phyloP scores from a whole-genome alignment of 2,113 vertebrate species.

The Brachypteracias leptosomus region DNA sequence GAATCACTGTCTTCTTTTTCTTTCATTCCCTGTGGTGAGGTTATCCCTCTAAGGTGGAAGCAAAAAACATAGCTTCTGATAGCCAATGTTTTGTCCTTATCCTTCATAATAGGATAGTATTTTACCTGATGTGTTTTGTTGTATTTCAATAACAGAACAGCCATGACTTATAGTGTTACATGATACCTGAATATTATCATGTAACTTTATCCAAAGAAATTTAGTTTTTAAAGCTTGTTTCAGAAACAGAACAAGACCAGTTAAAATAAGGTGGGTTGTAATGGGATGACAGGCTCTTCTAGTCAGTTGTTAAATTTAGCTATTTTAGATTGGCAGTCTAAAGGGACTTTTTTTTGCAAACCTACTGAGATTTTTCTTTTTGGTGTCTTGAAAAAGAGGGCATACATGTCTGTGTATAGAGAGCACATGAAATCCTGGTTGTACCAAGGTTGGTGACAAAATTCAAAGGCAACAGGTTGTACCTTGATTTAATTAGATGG shows the following conservation, averaged over 20 bases:
- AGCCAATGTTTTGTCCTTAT: not conserved
- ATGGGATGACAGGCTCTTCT: not conserved
- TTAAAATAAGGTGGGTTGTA: not conserved
- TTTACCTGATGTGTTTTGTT: rapidly evolving
- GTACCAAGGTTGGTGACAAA: not conserved
- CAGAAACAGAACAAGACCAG: not conserved
- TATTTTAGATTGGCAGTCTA: not conserved
- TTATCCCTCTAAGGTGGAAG: not conserved
- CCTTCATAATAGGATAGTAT: rapidly evolving
- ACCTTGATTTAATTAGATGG: not conserved
- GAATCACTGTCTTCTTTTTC: not conserved
- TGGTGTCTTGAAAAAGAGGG: not conserved
- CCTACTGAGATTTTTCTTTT: not conserved
- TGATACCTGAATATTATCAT: not conserved
- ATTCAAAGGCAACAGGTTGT: not conserved
- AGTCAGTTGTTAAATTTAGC: not conserved
- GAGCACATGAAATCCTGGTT: not conserved
- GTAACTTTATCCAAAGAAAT: not conserved
- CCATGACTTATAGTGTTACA: not conserved
- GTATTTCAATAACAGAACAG: not conserved
- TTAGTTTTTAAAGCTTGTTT: not conserved
- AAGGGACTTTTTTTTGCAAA: not conserved
- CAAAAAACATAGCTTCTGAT: not conserved
- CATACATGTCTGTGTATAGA: not conserved
- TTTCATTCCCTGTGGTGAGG: not conserved